Evolutionary conservation across 1,140 invertebrate species (phyloP).

Genomic region (Ganaspis sp.): DNA sequence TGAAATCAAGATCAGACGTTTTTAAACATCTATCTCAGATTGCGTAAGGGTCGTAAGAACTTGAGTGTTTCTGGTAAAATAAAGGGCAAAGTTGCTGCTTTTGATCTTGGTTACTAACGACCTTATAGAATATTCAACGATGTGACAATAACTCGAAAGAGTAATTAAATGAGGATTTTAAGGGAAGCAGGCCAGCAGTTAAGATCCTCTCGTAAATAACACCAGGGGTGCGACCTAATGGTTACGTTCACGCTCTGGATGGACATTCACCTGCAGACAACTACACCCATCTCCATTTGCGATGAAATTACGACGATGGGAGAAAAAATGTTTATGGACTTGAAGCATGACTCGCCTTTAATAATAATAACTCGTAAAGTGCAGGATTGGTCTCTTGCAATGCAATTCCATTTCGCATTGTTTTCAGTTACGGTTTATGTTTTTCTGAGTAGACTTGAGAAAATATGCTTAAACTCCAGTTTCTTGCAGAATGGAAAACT

Average conservation of each 20-base stretch:
- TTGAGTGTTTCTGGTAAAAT: neutral
- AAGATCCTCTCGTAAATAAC: conserved; percentile 25
- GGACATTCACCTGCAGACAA: conserved; percentile 29
- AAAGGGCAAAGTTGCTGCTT: neutral
- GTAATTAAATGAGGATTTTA: conserved; percentile 31
- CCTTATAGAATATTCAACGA: conserved; percentile 16
- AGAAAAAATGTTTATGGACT: conserved; percentile 17
- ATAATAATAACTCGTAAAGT: conserved; percentile 19
- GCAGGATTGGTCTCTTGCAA: neutral
- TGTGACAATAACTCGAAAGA: conserved; percentile 20
- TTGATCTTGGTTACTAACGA: neutral
- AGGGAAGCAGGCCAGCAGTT: conserved; percentile 14
- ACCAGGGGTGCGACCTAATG: conserved; percentile 16
- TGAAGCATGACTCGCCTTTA: neutral
- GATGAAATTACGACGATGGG: conserved; percentile 12
- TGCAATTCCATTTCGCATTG: neutral
- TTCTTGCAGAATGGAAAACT: too few relatives aligned
- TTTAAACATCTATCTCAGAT: too few relatives aligned
- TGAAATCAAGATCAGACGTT: too few relatives aligned
- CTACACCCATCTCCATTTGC: conserved; percentile 23
- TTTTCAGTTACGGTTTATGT: neutral
- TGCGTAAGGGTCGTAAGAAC: neutral
- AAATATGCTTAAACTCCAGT: too few relatives aligned
- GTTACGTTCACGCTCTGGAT: conserved; percentile 24
- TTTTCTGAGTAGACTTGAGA: neutral